Evolutionary conservation across 2,113 vertebrate genomes (phyloP), one percentile per base, ranked within the genome.

Genomic region (Hippolais icterina): DNA sequence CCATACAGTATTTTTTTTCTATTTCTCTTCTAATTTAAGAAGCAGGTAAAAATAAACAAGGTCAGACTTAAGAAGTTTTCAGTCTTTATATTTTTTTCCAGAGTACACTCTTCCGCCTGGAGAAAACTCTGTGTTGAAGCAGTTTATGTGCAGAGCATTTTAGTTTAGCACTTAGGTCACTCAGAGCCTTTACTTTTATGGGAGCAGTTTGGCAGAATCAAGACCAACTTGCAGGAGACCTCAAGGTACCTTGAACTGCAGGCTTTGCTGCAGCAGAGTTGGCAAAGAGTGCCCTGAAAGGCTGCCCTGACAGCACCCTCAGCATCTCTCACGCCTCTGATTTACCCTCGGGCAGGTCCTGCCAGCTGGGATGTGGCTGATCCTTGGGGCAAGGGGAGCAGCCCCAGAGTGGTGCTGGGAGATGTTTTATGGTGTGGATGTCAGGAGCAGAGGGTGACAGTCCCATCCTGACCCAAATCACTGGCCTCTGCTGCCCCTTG

Each of bases 251-350:
- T 68, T 14, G 10, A 42, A 16, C 11, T n/a, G 61, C 24, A 81
- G 47, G 3, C 5, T 70, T 21, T 79, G 87, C 87, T 82, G 79
- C 65, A 91, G 60, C 44, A 85, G 35, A 41, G 53, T 22, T 37
- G 11, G n/a, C 31, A 23, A 21, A 31, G 77, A 63, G 52, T 24
- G 37, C 63, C 44, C 44, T 3, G 1, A 24, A 35, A 56, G 41
- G n/a, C 75, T 82, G 50, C 60, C 49, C 42, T 78, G 76, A 2
- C 4, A 20, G 46, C 15, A n/a, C 83, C 64, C 65, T 53, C 2
- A 4, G 47, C 24, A 22, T 23, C 29, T 13, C 0, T 29, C 7
- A 0, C 7, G 31, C 7, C 37, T 78, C 56, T 54, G 79, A 59
- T 64, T 59, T 50, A 20, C 35, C 60, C 42, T 66, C 42, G 23